Evolutionary conservation across 2,113 vertebrate species (phyloP).

Genomic region (Epinephelus cyanopodus): DNA sequence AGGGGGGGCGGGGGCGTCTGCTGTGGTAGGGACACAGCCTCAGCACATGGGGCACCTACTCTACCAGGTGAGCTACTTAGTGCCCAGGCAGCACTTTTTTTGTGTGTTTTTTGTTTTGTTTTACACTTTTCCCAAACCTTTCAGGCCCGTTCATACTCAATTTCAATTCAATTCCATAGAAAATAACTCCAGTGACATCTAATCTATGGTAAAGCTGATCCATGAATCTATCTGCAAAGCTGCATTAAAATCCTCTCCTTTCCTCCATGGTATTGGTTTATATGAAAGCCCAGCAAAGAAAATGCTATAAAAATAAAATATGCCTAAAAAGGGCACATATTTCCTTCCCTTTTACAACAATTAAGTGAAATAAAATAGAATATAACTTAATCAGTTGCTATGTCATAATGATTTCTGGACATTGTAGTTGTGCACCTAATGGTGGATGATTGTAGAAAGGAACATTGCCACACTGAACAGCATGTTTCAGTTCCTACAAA

Average conservation of each 20-base stretch:
- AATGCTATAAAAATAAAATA: not conserved
- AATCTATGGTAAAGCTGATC: not conserved
- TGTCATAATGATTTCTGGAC: not conserved
- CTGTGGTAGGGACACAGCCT: no score
- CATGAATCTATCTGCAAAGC: no score
- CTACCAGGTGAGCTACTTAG: no score
- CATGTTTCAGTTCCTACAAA: not conserved
- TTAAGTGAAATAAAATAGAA: not conserved
- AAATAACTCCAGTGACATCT: not conserved
- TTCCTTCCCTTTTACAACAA: not conserved
- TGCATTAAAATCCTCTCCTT: not conserved
- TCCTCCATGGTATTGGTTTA: not conserved
- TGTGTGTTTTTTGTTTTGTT: no score
- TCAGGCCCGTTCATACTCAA: not conserved
- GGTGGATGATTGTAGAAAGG: no score
- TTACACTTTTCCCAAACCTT: not conserved
- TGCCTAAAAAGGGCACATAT: no score
- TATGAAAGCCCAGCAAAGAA: not conserved
- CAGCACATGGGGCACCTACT: no score
- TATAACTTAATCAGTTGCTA: not conserved
- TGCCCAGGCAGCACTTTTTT: no score
- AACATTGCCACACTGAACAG: not conserved
- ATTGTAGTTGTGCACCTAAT: no score
- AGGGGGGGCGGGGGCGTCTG: no score
- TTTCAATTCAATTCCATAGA: not conserved